Evolutionary conservation across 1,140 invertebrate genomes (phyloP), one percentile per base, ranked within the genome.

Genomic region (Lineus longissimus): DNA sequence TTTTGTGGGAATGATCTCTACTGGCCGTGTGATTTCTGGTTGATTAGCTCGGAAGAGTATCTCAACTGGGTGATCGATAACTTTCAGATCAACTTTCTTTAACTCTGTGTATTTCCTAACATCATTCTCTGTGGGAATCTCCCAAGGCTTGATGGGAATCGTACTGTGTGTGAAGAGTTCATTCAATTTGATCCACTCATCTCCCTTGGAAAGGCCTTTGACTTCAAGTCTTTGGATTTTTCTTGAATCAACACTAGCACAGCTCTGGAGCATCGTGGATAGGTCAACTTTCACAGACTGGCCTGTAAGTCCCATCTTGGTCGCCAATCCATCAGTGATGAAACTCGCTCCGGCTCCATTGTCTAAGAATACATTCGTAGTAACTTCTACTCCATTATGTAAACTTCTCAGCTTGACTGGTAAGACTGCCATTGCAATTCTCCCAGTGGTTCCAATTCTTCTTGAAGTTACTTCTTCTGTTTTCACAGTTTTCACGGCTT

Each of bases 1-100:
- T 51, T 4, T 27, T 51, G 47, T 51, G 47, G 47, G 47, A n/a
- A 51, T 51, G n/a, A 51, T 51, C 47, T 51, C 47, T 9, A 51
- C 4, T n/a, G 47, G 47, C n/a, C 47, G 47, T 7, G n/a, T 51
- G n/a, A 27, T n/a, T 7, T 51, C 47, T n/a, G 47, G 47, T n/a
- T 23, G 19, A n/a, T 51, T 51, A 19, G 47, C 47, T 9, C 47
- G 6, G 9, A 51, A 51, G 6, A 51, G 47, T n/a, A 51, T 7
- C n/a, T n/a, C 47, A 27, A 51, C 47, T 51, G 47, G 47, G 25
- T 6, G 6, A n/a, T 51, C 47, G n/a, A 51, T 4, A 51, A 51
- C n/a, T n/a, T 51, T 51, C 47, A 51, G n/a, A n/a, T 51, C 47
- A 6, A 51, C 47, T 6, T 51, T n/a, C 4, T n/a, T 51, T 4